A percentile compares a stretch with the other conserved stretches of the same genome.
These are phyloP conservation scores for Solenopsis fugax DNA, from an alignment of 1,140 invertebrate genomes.

Conservation along the genomic window DNA sequence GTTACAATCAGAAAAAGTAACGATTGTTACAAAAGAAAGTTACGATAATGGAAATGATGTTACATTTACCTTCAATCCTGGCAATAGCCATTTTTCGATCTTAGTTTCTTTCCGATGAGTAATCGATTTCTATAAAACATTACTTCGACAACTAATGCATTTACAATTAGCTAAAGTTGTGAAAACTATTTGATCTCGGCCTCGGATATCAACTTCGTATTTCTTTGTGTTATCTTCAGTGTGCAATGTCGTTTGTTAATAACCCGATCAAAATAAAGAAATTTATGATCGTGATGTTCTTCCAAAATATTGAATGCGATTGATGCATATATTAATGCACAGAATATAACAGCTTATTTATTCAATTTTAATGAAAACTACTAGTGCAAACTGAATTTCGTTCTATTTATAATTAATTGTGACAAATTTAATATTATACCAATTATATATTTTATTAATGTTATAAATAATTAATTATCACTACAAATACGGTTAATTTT, in stretches of 20 bases:
- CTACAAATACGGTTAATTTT: constrained; percentile 21
- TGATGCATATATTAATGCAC: not conserved
- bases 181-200: too few species aligned
- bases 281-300: not conserved
- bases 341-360: not conserved
- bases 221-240: not conserved
- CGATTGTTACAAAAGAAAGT: too few species aligned
- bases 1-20: too few species aligned
- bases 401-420: constrained; percentile 22
- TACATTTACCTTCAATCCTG: too few species aligned
- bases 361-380: not conserved
- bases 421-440: constrained; percentile 21
- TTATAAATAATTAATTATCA: constrained; percentile 20
- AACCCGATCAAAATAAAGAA: not conserved
- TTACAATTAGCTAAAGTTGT: too few species aligned
- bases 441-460: constrained; percentile 19
- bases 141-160: too few species aligned
- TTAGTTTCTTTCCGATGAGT: too few species aligned
- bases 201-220: not conserved
- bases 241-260: not conserved
- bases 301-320: not conserved
- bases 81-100: too few species aligned
- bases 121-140: too few species aligned
- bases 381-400: constrained; percentile 1
- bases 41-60: too few species aligned